Base-by-base conservation (phyloP, 64 coral and sea anemone genomes). In the Montipora efflorescens region DNA sequence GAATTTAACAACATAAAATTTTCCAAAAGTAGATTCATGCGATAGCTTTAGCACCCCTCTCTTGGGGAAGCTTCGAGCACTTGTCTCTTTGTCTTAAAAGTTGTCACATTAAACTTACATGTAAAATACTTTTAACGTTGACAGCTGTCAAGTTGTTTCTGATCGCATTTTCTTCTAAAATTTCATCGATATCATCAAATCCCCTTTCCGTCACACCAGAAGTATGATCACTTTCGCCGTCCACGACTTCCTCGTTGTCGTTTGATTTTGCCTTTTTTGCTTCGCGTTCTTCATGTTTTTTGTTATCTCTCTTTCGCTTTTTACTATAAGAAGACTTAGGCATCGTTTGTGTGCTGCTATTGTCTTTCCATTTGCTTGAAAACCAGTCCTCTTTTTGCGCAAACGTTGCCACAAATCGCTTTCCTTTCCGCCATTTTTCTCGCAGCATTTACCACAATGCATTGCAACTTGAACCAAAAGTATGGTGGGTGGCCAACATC, bases 121-220 rank as follows among this genome's bases (percentile, higher is more conserved):
- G 92, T 87, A 93, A 80, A 93, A 93, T 93, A 12, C 84, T 93
- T 20, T 80, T 93, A 2, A 93, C 92, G 20, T 93, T 93, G 4
- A 88, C 88, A 9, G 92, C 75, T 13, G 92, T 88, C n/a, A 93
- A 62, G 22, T 93, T 93, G 67, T 88, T 87, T n/a, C 78, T 93
- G 44, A 76, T 74, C 10, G 92, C 92, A 75, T 93, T 87, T 48
- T 93, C 25, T 18, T 93, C 84, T 62, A 93, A 78, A 47, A 79
- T 80, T 80, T 81, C 66, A 64, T 93, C 92, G 20, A 93, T 52
- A 61, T 79, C 57, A 28, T 79, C 50, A 8, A 79, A 25, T 80
- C 78, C 75, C 14, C 46, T 55, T 88, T 79, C 59, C 20, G 79
- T 21, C 68, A 52, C 59, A 47, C 7, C 44, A 22, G 70, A 44